A percentile compares a stretch with the other conserved stretches of the same genome.
Conservation (phyloP, 2,888 invertebrate genomes). For the Dyspetes luteomarginatus region DNA sequence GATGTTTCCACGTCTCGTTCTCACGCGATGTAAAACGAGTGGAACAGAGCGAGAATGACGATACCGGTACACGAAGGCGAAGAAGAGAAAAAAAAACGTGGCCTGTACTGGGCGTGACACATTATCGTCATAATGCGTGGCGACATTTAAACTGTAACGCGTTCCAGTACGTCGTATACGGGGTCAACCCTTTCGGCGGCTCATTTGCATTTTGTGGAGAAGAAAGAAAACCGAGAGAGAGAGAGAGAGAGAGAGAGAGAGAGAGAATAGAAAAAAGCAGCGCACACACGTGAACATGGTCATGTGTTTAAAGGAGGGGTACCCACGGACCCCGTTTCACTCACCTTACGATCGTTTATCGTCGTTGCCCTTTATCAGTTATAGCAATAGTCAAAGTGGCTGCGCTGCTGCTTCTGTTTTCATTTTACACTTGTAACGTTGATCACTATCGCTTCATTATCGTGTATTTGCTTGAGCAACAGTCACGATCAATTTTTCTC, state of each 20-base stretch:
- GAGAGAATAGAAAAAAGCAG: conserved; percentile 36
- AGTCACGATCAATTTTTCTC: no score
- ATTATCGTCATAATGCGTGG: conserved; percentile 79
- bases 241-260: conserved; percentile 54
- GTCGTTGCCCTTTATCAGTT: conserved; percentile 5
- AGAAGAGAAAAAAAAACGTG: conserved; percentile 57
- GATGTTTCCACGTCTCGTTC: conserved; percentile 63
- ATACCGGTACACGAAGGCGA: conserved; percentile 21
- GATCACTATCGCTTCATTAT: neutral
- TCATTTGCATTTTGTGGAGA: conserved; percentile 79
- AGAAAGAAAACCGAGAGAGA: conserved; percentile 63
- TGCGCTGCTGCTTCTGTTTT: neutral
- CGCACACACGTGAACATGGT: no score
- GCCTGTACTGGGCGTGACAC: conserved; percentile 79
- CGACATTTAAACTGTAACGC: conserved; percentile 82
- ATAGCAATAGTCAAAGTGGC: neutral
- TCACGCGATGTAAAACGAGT: conserved; percentile 69
- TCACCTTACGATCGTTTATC: no score
- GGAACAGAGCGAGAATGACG: conserved; percentile 45
- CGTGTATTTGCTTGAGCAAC: no score
- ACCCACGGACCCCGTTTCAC: conserved; percentile 13
- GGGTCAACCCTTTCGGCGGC: conserved; percentile 77
- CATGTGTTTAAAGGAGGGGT: conserved; percentile 38
- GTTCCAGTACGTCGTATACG: conserved; percentile 66
- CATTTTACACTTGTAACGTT: neutral